Conservation (phyloP, 2,888 invertebrate species). For the Plemyria rubiginata region DNA sequence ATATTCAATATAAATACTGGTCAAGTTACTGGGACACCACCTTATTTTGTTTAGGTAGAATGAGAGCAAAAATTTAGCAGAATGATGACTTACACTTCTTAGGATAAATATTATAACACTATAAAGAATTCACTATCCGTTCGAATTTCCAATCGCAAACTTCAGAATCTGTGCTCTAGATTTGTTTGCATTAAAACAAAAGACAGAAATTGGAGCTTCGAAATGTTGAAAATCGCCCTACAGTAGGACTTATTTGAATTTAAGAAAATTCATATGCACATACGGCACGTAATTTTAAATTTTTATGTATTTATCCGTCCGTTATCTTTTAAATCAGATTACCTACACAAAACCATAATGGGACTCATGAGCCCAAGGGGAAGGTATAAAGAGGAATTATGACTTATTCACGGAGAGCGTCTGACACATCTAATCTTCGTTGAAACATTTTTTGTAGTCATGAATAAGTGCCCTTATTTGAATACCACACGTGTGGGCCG, state of each 20-base stretch:
- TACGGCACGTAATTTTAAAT: not conserved
- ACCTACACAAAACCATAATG: conserved; percentile 25
- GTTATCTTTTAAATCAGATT: conserved; percentile 30
- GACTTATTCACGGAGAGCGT: conserved; percentile 36
- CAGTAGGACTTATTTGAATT: no score
- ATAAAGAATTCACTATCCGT: not conserved
- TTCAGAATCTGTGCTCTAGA: no score
- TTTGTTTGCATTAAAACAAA: no score
- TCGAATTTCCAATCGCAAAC: no score
- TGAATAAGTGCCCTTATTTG: conserved; percentile 39
- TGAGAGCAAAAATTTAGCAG: conserved; percentile 30
- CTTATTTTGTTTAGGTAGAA: conserved; percentile 33
- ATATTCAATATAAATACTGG: conserved; percentile 41
- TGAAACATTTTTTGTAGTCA: conserved; percentile 37
- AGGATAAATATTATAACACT: not conserved
- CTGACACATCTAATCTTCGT: conserved; percentile 38
- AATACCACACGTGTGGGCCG: conserved; percentile 40
- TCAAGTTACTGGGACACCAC: conserved; percentile 44
- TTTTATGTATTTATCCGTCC: not conserved
- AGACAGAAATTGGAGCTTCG: no score
- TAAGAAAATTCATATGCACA: no score
- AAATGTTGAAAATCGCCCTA: no score
- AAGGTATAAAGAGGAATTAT: conserved; percentile 35
- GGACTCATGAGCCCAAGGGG: conserved; percentile 12
- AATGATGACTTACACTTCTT: conserved; percentile 12